Evolutionary conservation across 2,888 invertebrate species (phyloP), one percentile per base, ranked within the genome.

Genomic region (Drosophila flavopinicola): DNA sequence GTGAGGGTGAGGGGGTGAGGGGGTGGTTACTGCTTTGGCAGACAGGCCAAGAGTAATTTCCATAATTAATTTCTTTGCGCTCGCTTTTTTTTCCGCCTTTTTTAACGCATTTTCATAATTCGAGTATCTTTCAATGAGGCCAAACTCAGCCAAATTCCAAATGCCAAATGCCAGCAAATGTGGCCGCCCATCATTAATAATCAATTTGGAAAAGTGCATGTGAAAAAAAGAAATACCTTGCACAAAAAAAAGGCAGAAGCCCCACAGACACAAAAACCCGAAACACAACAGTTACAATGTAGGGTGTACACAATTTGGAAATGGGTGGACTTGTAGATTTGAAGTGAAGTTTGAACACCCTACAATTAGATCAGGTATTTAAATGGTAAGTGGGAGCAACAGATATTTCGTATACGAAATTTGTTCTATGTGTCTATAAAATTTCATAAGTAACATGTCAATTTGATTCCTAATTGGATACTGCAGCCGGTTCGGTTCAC

Each of bases 51-150:
- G n/a, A n/a, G 85, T 86, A 85, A 89, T 89, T 88, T 89, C 87
- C 88, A 88, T 89, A 89, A 89, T 89, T 89, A 89, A 89, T 89
- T 89, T 88, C 80, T 75, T 77, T 66, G 66, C 83, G 63, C 70
- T 65, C 75, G 69, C 75, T 71, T 70, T n/a, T n/a, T 83, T 83
- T 85, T 75, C 64, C 69, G 63, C 68, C 66, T 73, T 78, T 86
- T 75, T 78, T 63, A 72, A 67, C 70, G 56, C 66, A 69, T 85
- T 88, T 85, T 68, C 70, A 75, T 74, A 75, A 66, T 78, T 71
- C 53, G 35, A 66, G 51, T 65, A 53, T 69, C 56, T 66, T 57
- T 54, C 44, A 17, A 11, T 47, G 51, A 11, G 9, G 37, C 37
- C 33, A 39, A 64, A 35, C 23, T 23, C 6, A 45, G 39, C 33